A percentile compares a stretch with the other conserved stretches of the same genome.
phyloP scores from a whole-genome alignment of 2,797 vertebrate genomes.

The Pseudopleuronectes americanus region DNA sequence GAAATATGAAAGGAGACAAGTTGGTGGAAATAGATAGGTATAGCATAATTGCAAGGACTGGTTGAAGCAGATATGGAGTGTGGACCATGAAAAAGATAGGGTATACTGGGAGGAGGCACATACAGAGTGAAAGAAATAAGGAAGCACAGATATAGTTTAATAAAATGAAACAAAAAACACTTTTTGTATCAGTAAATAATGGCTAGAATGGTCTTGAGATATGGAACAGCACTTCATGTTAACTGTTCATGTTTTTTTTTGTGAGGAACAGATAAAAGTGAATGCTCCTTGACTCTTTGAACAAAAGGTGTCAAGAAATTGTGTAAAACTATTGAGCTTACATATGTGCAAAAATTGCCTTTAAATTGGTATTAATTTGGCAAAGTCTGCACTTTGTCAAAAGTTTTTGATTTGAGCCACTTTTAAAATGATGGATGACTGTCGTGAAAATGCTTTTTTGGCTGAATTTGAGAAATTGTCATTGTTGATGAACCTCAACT shows the following conservation, averaged over 20 bases:
- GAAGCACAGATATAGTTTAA: slow-evolving; percentile 2
- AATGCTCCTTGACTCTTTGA: background rate
- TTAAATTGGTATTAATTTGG: too few relatives aligned
- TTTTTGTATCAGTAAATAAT: background rate
- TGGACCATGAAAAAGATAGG: background rate
- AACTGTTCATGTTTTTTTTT: background rate
- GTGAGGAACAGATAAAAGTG: background rate
- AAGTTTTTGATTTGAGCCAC: too few relatives aligned
- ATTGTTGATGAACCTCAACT: too few relatives aligned
- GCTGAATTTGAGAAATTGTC: too few relatives aligned
- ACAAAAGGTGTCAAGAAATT: background rate
- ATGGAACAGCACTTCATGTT: background rate
- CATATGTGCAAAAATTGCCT: too few relatives aligned
- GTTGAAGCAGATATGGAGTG: background rate
- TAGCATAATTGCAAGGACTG: too few relatives aligned
- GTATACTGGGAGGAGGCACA: background rate
- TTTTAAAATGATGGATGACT: too few relatives aligned
- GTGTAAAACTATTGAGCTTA: too few relatives aligned
- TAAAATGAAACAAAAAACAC: background rate
- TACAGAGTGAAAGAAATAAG: slow-evolving; percentile 13
- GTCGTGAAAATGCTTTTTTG: too few relatives aligned
- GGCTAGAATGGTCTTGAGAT: background rate
- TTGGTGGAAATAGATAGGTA: slow-evolving; percentile 32
- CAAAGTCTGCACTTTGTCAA: too few relatives aligned
- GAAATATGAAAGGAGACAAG: slow-evolving; percentile 7